A percentile compares a stretch with the other conserved stretches of the same genome.
phyloP scores from a whole-genome alignment of 2,888 invertebrate genomes.

The Eristalinus aeneus region DNA sequence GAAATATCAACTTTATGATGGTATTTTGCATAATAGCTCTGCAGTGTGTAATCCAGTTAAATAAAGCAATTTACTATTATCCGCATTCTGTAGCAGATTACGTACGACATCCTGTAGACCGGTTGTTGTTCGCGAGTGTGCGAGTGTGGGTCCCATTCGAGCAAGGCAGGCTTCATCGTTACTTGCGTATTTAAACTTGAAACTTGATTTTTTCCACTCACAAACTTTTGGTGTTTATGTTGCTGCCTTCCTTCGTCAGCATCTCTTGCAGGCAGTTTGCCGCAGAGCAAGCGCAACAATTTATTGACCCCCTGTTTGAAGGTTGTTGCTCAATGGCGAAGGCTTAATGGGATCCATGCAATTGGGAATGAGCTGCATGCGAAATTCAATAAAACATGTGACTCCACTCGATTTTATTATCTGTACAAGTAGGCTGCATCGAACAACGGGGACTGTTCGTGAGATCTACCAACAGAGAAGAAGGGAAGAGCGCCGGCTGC shows the following conservation, averaged over 20 bases:
- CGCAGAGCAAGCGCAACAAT: background rate
- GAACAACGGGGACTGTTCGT: too few species aligned
- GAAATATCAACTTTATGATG: constrained; percentile 71
- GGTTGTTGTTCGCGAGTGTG: background rate
- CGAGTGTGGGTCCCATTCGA: background rate
- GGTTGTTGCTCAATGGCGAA: background rate
- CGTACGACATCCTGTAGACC: constrained; percentile 47
- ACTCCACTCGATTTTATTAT: too few species aligned
- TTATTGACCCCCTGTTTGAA: background rate
- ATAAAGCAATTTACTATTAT: constrained; percentile 71
- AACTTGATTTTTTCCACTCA: constrained; percentile 5
- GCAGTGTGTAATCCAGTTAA: constrained; percentile 71
- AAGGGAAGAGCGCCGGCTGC: too few species aligned
- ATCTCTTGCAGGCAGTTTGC: background rate
- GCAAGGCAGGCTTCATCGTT: constrained; percentile 60
- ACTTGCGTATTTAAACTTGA: constrained; percentile 62
- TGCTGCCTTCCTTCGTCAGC: background rate
- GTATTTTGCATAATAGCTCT: constrained; percentile 71
- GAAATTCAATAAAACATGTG: too few species aligned
- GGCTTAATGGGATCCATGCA: background rate
- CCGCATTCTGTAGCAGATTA: constrained; percentile 67
- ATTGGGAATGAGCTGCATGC: background rate
- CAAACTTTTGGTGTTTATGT: background rate
- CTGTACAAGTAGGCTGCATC: too few species aligned
- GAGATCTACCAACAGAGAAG: too few species aligned